Conservation (phyloP, 2,113 vertebrate genomes). For the Equus przewalskii region DNA sequence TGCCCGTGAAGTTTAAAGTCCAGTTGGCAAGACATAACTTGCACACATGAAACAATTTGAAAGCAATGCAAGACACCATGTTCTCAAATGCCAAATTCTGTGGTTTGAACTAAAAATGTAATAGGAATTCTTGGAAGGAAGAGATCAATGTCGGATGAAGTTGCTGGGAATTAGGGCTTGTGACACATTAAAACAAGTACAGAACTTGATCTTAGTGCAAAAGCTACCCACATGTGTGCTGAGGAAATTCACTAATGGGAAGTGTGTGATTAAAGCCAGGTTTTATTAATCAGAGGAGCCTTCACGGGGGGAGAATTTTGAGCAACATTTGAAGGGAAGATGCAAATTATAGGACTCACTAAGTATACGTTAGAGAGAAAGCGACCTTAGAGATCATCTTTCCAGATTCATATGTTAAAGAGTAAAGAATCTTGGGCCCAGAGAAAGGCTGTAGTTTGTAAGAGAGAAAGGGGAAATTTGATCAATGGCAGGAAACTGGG, state of each 20-base stretch:
- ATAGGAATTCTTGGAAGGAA: constrained; percentile 74
- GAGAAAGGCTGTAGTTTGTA: neutral
- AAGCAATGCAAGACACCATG: constrained; percentile 63
- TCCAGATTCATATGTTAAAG: neutral
- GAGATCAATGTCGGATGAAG: constrained; percentile 74
- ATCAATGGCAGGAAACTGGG: neutral
- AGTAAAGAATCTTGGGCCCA: neutral
- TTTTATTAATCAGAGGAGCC: constrained; percentile 56
- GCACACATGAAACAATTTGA: constrained; percentile 73
- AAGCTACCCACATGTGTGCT: constrained; percentile 57
- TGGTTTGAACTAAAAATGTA: constrained; percentile 78
- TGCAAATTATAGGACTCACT: constrained; percentile 30
- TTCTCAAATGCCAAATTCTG: constrained; percentile 66
- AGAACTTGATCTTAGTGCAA: constrained; percentile 63
- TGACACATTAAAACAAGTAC: constrained; percentile 66
- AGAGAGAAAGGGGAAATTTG: constrained; percentile 17
- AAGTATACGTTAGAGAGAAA: constrained; percentile 9
- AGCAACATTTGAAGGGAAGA: constrained; percentile 58
- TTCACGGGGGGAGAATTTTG: constrained; percentile 21
- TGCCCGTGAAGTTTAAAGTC: constrained; percentile 9
- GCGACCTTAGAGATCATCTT: neutral
- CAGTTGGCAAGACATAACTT: constrained; percentile 54
- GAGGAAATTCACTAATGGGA: constrained; percentile 68
- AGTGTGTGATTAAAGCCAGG: constrained; percentile 60
- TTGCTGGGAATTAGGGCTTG: constrained; percentile 51